Conservation (phyloP, 2,888 invertebrate genomes). For the Pharmacophagus antenor region DNA sequence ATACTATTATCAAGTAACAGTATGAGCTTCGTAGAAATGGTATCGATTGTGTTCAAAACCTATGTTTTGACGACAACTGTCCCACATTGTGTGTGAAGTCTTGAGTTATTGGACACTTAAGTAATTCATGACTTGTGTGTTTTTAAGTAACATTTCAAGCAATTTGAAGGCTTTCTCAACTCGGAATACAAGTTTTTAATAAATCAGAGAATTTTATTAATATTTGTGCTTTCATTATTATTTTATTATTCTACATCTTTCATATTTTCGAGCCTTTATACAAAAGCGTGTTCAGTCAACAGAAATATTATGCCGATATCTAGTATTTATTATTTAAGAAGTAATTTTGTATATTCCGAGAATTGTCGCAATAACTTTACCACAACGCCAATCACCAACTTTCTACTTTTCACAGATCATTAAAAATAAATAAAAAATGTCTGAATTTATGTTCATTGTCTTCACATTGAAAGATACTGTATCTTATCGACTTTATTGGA, state of each 20-base stretch:
- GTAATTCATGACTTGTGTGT: constrained; percentile 8
- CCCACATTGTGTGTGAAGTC: constrained; percentile 48
- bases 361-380: constrained; percentile 34
- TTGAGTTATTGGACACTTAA: constrained; percentile 32
- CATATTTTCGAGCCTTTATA: too few relatives aligned
- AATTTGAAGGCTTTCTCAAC: not conserved
- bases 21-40: constrained; percentile 37
- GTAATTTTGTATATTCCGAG: constrained; percentile 28
- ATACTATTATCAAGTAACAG: constrained; percentile 29
- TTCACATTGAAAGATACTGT: constrained; percentile 51
- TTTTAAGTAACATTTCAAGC: not conserved
- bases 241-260: too few relatives aligned
- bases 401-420: constrained; percentile 40
- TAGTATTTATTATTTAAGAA: too few relatives aligned
- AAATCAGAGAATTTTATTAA: too few relatives aligned
- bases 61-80: constrained; percentile 62
- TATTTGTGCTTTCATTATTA: too few relatives aligned
- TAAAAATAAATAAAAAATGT: constrained; percentile 46
- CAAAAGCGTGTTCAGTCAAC: too few relatives aligned
- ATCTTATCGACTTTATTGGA: constrained; percentile 65
- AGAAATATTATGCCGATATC: too few relatives aligned
- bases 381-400: constrained; percentile 33
- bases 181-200: too few relatives aligned
- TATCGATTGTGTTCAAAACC: constrained; percentile 34
- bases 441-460: constrained; percentile 63